A percentile compares a stretch with the other conserved stretches of the same genome.
These are phyloP conservation scores for Agelastica alni DNA, from an alignment of 2,888 invertebrate genomes.

Conservation along the genomic window DNA sequence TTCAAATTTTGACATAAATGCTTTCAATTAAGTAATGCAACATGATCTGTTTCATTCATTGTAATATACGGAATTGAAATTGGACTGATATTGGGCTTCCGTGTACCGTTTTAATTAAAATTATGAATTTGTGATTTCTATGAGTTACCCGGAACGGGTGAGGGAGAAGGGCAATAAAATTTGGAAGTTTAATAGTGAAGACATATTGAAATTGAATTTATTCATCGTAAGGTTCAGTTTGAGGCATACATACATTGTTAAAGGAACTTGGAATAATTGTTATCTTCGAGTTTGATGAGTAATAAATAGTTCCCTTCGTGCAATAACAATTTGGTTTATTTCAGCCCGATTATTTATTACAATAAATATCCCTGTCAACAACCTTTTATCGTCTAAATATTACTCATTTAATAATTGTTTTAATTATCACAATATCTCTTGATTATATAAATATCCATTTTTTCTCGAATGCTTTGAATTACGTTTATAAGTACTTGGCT, in stretches of 20 bases:
- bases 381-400: no score
- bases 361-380: no score
- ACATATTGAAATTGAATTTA: slow-evolving; percentile 9
- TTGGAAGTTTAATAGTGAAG: slow-evolving; percentile 6
- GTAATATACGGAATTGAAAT: slow-evolving; percentile 23
- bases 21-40: slow-evolving; percentile 29
- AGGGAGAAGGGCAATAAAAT: slow-evolving; percentile 5
- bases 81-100: slow-evolving; percentile 20
- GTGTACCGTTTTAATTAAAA: slow-evolving; percentile 21
- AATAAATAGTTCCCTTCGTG: no score
- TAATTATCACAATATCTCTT: no score
- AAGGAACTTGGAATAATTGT: background rate
- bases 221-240: background rate
- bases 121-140: slow-evolving; percentile 23
- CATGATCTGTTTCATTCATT: slow-evolving; percentile 18
- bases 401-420: no score
- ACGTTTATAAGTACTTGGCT: no score
- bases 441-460: no score
- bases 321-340: no score
- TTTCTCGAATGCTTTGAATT: no score
- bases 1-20: slow-evolving; percentile 22
- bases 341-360: no score
- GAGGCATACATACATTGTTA: background rate
- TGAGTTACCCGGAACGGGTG: slow-evolving; percentile 1
- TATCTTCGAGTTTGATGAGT: no score